A percentile compares a stretch with the other conserved stretches of the same genome.
phyloP scores from a whole-genome alignment of 1,140 invertebrate genomes.

The Drosophila teissieri region DNA sequence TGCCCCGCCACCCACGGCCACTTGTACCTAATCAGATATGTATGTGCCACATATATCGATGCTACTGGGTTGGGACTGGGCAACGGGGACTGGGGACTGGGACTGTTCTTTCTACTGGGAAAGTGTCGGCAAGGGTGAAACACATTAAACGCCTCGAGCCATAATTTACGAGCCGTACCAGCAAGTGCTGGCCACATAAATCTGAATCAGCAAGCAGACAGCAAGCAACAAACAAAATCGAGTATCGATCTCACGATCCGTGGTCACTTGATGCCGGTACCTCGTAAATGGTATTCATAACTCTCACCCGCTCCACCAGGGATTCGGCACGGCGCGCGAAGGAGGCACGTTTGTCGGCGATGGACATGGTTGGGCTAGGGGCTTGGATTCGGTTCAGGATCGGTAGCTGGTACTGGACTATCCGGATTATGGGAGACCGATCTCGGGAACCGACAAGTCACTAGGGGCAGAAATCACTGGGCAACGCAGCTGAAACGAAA shows the following conservation, averaged over 20 bases:
- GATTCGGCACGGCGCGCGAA: conserved; percentile 84
- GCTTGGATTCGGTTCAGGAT: not conserved
- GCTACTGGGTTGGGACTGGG: conserved; percentile 4
- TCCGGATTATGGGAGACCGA: conserved; percentile 1
- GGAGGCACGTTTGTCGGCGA: conserved; percentile 72
- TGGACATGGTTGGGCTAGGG: conserved; percentile 44
- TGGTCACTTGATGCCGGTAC: conserved; percentile 83
- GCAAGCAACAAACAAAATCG: conserved; percentile 51
- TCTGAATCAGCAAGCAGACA: conserved; percentile 38
- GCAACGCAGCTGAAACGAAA: conserved; percentile 26
- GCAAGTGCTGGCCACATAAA: conserved; percentile 45
- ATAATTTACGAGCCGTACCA: conserved; percentile 51
- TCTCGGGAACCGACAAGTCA: conserved; percentile 14
- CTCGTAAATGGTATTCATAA: conserved; percentile 84
- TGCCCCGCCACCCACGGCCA: conserved; percentile 37
- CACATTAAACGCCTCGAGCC: conserved; percentile 32
- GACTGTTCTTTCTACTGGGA: conserved; percentile 1
- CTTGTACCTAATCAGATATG: conserved; percentile 48
- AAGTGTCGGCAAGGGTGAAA: conserved; percentile 32
- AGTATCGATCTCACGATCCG: conserved; percentile 75
- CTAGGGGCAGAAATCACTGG: conserved; percentile 12
- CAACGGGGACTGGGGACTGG: not conserved
- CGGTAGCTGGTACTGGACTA: not conserved
- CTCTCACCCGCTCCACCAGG: conserved; percentile 84
- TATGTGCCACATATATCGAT: conserved; percentile 29